phyloP scores from a whole-genome alignment of 2,113 vertebrate genomes.

The Macaca fascicularis region T2T-MFA8v1.1 NC_088389.1:83381001-83381500 shows the following conservation, averaged over 20 bases:
- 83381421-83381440: constrained; percentile 76
- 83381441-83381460: constrained; percentile 74
- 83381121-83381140: constrained; percentile 79
- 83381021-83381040: constrained; percentile 83
- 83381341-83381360: constrained; percentile 75
- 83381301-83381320: constrained; percentile 73
- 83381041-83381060: constrained; percentile 83
- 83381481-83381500: constrained; percentile 73
- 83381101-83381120: constrained; percentile 80
- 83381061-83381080: constrained; percentile 82
- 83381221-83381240: constrained; percentile 80
- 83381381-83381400: constrained; percentile 78
- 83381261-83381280: constrained; percentile 76
- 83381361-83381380: constrained; percentile 66
- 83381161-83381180: constrained; percentile 76
- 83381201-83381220: constrained; percentile 82
- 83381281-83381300: constrained; percentile 76
- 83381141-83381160: constrained; percentile 81
- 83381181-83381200: constrained; percentile 78
- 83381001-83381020: constrained; percentile 83
- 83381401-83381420: constrained; percentile 73
- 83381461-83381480: constrained; percentile 65
- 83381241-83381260: constrained; percentile 78
- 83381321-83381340: constrained; percentile 70
- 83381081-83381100: constrained; percentile 82